Conservation (phyloP, 1,140 invertebrate genomes). For the Carcinoscorpius rotundicauda region DNA sequence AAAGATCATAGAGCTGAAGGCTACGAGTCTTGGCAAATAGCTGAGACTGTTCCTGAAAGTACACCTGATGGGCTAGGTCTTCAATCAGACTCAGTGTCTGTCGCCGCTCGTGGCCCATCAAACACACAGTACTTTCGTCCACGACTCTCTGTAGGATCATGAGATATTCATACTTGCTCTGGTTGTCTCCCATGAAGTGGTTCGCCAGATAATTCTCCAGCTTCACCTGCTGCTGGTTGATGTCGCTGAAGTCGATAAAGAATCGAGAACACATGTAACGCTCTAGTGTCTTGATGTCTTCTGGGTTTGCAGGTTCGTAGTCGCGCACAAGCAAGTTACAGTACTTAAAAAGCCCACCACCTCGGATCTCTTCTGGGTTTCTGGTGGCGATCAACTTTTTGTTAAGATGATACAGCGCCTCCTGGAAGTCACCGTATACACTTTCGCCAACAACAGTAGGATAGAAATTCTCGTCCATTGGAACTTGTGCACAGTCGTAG, state of each 20-base stretch:
- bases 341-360: conserved; percentile 98
- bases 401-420: conserved; percentile 84
- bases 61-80: conserved; percentile 70
- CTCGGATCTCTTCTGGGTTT: conserved; percentile 96
- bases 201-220: conserved; percentile 91
- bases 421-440: conserved; percentile 93
- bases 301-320: conserved; percentile 73
- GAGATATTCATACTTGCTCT: conserved; percentile 91
- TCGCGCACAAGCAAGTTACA: conserved; percentile 89
- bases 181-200: conserved; percentile 87
- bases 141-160: conserved; percentile 87
- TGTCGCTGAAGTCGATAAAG: conserved; percentile 98
- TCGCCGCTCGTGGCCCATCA: conserved; percentile 95
- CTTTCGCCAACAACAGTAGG: conserved; percentile 94
- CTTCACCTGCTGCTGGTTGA: conserved; percentile 79
- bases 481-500: conserved; percentile 74
- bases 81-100: conserved; percentile 88
- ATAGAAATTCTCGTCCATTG: conserved; percentile 90
- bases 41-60: conserved; percentile 32
- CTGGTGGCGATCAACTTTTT: conserved; percentile 87
- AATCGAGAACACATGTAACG: conserved; percentile 99
- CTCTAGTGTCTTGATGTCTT: conserved; percentile 79
- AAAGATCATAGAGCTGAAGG: conserved; percentile 14
- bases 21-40: conserved; percentile 18
- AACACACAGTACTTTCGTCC: conserved; percentile 91